Conservation (phyloP, 2,113 vertebrate genomes). For the Mola mola region DNA sequence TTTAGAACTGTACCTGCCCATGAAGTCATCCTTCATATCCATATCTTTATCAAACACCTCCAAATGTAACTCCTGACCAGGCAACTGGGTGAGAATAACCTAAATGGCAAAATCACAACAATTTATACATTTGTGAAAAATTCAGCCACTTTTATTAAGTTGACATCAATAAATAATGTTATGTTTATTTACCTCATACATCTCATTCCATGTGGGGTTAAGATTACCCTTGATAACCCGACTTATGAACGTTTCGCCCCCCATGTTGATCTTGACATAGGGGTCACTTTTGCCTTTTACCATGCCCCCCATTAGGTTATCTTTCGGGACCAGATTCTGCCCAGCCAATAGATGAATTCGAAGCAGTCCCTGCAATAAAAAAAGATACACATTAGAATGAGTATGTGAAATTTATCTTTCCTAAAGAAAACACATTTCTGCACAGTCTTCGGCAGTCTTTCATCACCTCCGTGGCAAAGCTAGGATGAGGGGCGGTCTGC, state of each 20-base stretch:
- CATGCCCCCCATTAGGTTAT: conserved; percentile 88
- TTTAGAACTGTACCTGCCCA: conserved; percentile 84
- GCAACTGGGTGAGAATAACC: conserved; percentile 86
- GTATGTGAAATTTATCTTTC: background rate
- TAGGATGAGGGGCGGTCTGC: conserved; percentile 79
- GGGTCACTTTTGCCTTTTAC: conserved; percentile 93
- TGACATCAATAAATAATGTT: too few relatives aligned
- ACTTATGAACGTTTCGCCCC: conserved; percentile 86
- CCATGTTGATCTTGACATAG: conserved; percentile 85
- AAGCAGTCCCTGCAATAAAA: conserved; percentile 83
- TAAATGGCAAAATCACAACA: conserved; percentile 43
- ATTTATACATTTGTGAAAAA: too few relatives aligned
- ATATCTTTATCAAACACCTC: conserved; percentile 92
- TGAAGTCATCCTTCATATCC: conserved; percentile 91
- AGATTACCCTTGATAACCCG: conserved; percentile 86
- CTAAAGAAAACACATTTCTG: background rate
- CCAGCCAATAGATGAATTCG: conserved; percentile 90
- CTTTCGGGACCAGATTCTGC: conserved; percentile 90
- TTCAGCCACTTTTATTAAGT: too few relatives aligned
- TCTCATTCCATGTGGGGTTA: conserved; percentile 91
- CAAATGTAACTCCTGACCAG: conserved; percentile 88
- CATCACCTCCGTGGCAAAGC: conserved; percentile 87
- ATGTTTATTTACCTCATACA: conserved; percentile 86
- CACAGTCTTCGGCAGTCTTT: background rate
- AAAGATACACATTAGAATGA: background rate